A percentile compares a stretch with the other conserved stretches of the same genome.
phyloP scores from a whole-genome alignment of 2,888 invertebrate species.

The Pollenia griseotomentosa region DNA sequence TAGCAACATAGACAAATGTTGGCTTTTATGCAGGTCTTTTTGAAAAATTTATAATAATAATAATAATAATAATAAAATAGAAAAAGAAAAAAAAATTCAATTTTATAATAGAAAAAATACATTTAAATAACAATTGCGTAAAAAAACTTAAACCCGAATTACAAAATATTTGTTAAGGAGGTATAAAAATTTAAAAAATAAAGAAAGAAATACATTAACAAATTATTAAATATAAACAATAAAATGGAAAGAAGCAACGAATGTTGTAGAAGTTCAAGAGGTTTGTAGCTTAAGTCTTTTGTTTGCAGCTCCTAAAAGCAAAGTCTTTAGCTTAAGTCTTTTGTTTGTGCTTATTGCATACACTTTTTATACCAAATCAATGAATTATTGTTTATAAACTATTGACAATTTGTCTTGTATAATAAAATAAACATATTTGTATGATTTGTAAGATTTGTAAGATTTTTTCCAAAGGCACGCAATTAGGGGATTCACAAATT shows the following conservation, averaged over 20 bases:
- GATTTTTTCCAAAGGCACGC: background rate
- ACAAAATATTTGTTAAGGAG: slow-evolving; percentile 47
- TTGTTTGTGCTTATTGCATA: slow-evolving; percentile 1
- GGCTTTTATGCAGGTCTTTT: slow-evolving; percentile 37
- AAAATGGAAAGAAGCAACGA: slow-evolving; percentile 2
- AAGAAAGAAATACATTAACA: background rate
- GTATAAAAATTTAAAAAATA: background rate
- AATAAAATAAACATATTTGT: background rate
- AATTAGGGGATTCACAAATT: too few relatives aligned
- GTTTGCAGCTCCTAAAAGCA: background rate
- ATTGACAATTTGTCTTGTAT: slow-evolving; percentile 17
- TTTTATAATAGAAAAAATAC: slow-evolving; percentile 33
- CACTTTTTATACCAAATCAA: background rate
- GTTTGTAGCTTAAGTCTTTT: slow-evolving; percentile 54
- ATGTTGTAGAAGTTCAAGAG: slow-evolving; percentile 4
- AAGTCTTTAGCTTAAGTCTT: slow-evolving; percentile 48
- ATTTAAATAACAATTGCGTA: slow-evolving; percentile 50
- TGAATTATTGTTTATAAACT: slow-evolving; percentile 8
- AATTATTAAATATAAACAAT: slow-evolving; percentile 15
- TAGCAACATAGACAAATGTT: slow-evolving; percentile 36
- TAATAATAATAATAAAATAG: background rate
- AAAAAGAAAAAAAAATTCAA: background rate
- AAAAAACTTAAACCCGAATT: slow-evolving; percentile 48
- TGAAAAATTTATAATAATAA: slow-evolving; percentile 42
- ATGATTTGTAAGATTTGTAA: too few relatives aligned